Percentiles rank a stretch among this genome's conserved stretches.
These are phyloP conservation scores for Porites cylindrica DNA, from an alignment of 92 coral and sea anemone genomes.

Conservation along the genomic window DNA sequence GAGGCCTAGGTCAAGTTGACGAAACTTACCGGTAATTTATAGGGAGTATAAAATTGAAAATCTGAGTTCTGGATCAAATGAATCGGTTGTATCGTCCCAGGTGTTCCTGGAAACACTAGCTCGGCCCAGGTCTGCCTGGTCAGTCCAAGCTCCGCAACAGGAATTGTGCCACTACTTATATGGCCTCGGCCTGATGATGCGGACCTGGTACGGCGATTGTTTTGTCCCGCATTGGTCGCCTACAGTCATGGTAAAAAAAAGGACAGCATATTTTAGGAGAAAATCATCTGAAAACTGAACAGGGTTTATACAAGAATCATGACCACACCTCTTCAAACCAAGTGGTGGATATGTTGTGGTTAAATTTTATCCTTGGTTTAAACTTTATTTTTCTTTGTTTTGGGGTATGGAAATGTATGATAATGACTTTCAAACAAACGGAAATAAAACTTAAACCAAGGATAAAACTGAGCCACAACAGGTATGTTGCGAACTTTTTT, in stretches of 20 bases:
- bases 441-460: too few species aligned
- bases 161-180: not conserved
- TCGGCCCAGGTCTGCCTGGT: constrained; percentile 30
- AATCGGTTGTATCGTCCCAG: constrained; percentile 3
- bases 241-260: not conserved
- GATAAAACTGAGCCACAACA: too few species aligned
- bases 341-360: too few species aligned
- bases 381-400: too few species aligned
- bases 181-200: constrained; percentile 1
- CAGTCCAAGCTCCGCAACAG: not conserved
- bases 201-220: not conserved
- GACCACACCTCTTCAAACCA: too few species aligned
- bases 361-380: too few species aligned
- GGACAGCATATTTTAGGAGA: too few species aligned
- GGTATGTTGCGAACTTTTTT: too few species aligned
- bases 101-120: constrained; percentile 6
- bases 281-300: too few species aligned
- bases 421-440: too few species aligned
- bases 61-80: not conserved
- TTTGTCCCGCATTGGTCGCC: not conserved
- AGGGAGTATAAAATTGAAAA: constrained; percentile 4
- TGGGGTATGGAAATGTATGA: too few species aligned
- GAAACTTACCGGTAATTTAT: constrained; percentile 48
- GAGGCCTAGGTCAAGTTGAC: not conserved
- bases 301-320: too few species aligned